These are phyloP conservation scores for Nomada fabriciana DNA, from an alignment of 2,888 invertebrate species.

Conservation along the genomic window DNA sequence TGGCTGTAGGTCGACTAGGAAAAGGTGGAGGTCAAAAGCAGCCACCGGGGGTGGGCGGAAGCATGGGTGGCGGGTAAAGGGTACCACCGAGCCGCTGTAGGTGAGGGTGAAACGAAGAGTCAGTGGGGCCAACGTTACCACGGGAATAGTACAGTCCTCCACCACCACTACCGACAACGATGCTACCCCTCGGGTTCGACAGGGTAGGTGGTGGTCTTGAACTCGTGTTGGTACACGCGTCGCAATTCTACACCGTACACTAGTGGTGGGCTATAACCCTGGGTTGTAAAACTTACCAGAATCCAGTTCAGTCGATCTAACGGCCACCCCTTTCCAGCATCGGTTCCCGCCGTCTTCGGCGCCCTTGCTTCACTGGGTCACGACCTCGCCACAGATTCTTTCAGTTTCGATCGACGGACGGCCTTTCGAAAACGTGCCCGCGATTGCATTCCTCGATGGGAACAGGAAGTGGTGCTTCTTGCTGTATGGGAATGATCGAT, in stretches of 20 bases:
- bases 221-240: conserved; percentile 55
- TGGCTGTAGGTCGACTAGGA: conserved; percentile 65
- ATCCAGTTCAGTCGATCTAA: conserved; percentile 73
- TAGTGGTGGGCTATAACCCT: conserved; percentile 68
- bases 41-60: conserved; percentile 51
- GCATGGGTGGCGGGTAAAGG: conserved; percentile 39
- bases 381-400: conserved; percentile 61
- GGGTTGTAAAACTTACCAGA: conserved; percentile 73
- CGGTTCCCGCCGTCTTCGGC: conserved; percentile 53
- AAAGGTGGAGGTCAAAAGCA: conserved; percentile 63
- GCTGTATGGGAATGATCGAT: conserved; percentile 17
- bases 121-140: conserved; percentile 61
- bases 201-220: conserved; percentile 54
- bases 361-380: conserved; percentile 66
- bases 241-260: conserved; percentile 45
- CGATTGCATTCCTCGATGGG: conserved; percentile 31
- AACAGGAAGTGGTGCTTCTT: neutral
- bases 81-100: conserved; percentile 59
- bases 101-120: conserved; percentile 70
- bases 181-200: conserved; percentile 41
- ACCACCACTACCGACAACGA: conserved; percentile 34
- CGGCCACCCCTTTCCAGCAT: conserved; percentile 43
- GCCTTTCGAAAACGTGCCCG: conserved; percentile 22
- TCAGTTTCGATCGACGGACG: conserved; percentile 45
- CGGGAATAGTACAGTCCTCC: conserved; percentile 39